A percentile compares a stretch with the other conserved stretches of the same genome.
Evolutionary conservation across 2,113 vertebrate species (phyloP).

Genomic region (Dolichallabes microphthalmus): DNA sequence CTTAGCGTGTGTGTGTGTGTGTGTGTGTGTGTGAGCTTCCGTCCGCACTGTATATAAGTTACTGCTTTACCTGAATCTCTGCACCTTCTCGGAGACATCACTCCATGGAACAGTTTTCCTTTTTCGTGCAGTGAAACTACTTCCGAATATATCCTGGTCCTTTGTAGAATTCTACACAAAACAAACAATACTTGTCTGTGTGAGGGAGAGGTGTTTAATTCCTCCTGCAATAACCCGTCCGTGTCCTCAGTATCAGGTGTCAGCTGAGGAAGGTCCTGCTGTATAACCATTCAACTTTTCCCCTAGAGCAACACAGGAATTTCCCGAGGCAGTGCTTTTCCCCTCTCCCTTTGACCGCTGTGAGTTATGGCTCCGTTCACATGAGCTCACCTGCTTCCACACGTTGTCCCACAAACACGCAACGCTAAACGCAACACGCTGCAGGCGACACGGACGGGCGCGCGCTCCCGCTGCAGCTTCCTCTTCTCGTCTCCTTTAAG

Average conservation of each 20-base stretch:
- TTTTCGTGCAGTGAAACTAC: not conserved
- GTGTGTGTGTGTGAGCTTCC: not conserved
- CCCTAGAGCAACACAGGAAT: not conserved
- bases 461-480: not conserved
- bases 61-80: slow-evolving; percentile 51
- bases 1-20: not conserved
- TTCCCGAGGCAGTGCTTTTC: too few species aligned
- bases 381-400: not conserved
- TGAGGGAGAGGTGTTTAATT: not conserved
- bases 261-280: not conserved
- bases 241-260: not conserved
- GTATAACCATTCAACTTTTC: not conserved
- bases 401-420: not conserved
- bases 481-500: not conserved
- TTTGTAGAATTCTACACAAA: not conserved
- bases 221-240: not conserved
- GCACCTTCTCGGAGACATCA: slow-evolving; percentile 66
- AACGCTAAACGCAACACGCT: not conserved
- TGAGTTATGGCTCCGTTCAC: not conserved
- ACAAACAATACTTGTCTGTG: not conserved
- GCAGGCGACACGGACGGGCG: not conserved
- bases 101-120: slow-evolving; percentile 60
- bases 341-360: not conserved
- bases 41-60: not conserved
- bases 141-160: not conserved